phyloP scores from a whole-genome alignment of 2,797 vertebrate genomes.

The Sparus aurata region DNA sequence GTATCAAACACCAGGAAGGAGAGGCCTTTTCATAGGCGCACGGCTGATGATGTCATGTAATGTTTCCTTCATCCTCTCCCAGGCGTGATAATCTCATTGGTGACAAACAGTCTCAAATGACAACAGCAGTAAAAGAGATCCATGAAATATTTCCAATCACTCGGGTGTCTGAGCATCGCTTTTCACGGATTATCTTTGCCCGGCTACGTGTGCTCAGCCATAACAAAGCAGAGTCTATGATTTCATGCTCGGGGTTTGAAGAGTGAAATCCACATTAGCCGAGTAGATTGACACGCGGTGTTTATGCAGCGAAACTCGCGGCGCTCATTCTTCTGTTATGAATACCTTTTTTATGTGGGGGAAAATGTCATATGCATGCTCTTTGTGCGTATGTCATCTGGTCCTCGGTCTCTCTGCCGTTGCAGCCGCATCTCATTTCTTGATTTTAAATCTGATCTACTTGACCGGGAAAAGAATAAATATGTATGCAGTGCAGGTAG shows the following conservation, averaged over 20 bases:
- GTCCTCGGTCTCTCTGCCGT: background rate
- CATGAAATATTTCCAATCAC: conserved; percentile 41
- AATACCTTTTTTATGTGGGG: background rate
- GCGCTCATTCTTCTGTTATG: background rate
- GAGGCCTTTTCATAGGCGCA: conserved; percentile 7
- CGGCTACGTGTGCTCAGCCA: conserved; percentile 21
- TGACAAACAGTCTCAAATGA: conserved; percentile 55
- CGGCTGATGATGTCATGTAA: conserved; percentile 33
- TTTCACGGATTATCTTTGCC: conserved; percentile 49
- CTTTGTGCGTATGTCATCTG: background rate
- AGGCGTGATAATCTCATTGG: conserved; percentile 62
- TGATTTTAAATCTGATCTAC: background rate
- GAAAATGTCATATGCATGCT: background rate
- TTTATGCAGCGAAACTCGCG: background rate
- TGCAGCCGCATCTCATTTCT: conserved; percentile 7
- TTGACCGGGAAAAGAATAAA: background rate
- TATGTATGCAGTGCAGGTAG: background rate
- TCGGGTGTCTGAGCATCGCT: conserved; percentile 22
- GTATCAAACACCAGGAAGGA: conserved; percentile 1
- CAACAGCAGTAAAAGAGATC: conserved; percentile 31
- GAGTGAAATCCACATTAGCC: conserved; percentile 42
- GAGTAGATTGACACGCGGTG: conserved; percentile 24
- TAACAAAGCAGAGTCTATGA: conserved; percentile 53
- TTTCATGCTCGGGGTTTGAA: conserved; percentile 40
- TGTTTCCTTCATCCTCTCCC: conserved; percentile 26